Evolutionary conservation across 2,888 invertebrate species (phyloP).

Genomic region (Torymus tubicola): DNA sequence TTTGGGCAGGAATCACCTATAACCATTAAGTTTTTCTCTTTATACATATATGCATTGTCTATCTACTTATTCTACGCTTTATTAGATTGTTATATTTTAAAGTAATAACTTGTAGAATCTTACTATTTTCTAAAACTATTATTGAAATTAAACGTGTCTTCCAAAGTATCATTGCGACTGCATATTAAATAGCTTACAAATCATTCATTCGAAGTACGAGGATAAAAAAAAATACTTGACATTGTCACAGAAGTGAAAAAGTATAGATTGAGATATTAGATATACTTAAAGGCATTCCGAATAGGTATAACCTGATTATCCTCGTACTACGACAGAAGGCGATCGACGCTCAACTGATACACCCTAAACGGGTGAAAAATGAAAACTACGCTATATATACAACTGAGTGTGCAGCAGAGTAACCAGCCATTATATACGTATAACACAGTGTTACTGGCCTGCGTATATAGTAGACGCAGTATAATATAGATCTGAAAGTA

Average conservation of each 20-base stretch:
- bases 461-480: no score
- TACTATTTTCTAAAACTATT: neutral
- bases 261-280: no score
- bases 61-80: no score
- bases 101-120: slow-evolving; percentile 4
- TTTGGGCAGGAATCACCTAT: neutral
- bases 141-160: neutral
- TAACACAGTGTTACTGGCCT: no score
- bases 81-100: neutral
- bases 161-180: neutral
- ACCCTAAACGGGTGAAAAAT: neutral
- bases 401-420: neutral
- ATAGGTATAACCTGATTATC: neutral
- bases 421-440: no score
- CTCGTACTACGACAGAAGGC: neutral
- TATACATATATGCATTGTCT: neutral
- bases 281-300: neutral
- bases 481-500: no score
- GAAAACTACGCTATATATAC: neutral
- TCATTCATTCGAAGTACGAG: slow-evolving; percentile 2
- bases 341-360: neutral
- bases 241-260: no score
- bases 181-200: neutral
- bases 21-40: neutral
- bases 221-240: neutral